Base-by-base conservation (phyloP, 2,797 vertebrate species). In the Rhabdophis nuchalis region DNA sequence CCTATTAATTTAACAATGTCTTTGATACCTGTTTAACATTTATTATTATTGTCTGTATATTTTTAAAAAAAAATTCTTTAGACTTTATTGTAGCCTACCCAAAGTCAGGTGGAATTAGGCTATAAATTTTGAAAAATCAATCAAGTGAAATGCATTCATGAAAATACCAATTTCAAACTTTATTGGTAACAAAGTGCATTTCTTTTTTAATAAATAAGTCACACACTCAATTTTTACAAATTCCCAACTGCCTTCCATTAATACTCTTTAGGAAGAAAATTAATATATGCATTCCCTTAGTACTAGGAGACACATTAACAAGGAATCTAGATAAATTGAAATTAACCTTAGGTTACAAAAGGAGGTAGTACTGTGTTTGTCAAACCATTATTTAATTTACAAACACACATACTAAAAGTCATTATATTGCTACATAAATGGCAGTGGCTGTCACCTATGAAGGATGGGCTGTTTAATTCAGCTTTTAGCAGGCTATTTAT, bases 101-200 rank as follows among this genome's bases (percentile, higher is more conserved):
- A 82, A 46, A 82, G 41, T 82, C 77, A 46, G 10, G 41, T 82
- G 20, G 72, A 23, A 46, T 25, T 25, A 23, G 36, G 10, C 9
- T 82, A 46, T 46, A 82, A 1, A 46, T 82, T 46, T 82, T 82
- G 20, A 82, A 82, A 82, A 82, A 41, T 12, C 9, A 41, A 41
- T 82, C 20, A 46, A 46, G 77, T 46, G 20, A 87, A 87, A 87
- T 20, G 29, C 52, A 68, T 60, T 16, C 87, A 68, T 64, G n/a
- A 89, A 89, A 92, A 92, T 86, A 52, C 20, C 46, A 27, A 89
- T 72, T 92, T 92, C 50, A 89, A 64, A 60, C 25, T 86, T 86
- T 89, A 89, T 3, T 86, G 46, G 23, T 89, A 89, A 85, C 54
- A 89, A 61, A 36, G 46, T 60, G 53, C 56, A 92, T 64, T 85